Evolutionary conservation across 2,113 vertebrate species (phyloP), one percentile per base, ranked within the genome.

Genomic region (Pagrus major): DNA sequence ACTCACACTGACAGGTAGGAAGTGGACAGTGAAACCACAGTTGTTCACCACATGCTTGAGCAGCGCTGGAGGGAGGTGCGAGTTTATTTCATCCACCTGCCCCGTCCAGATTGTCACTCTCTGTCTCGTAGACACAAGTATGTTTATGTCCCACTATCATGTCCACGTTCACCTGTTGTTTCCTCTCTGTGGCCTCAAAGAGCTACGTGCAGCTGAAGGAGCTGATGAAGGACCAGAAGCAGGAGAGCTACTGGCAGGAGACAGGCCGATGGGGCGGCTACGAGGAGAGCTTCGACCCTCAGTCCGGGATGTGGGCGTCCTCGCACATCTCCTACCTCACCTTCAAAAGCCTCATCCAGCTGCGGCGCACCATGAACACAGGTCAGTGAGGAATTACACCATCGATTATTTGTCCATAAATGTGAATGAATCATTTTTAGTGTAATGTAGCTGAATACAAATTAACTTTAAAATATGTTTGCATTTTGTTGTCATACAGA

Each of bases 301-400:
- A 94, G 80, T 67, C 86, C 0, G 96, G 96, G 4, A 59, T 91
- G 42, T 98, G 97, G 98, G 92, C 92, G 0, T 90, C 93, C 61
- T 95, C 96, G 0, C 96, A 96, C 6, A 87, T 98, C 79, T 95
- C 97, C 75, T 96, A 96, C 88, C 95, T 98, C 84, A 97, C 95
- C 83, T 98, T 98, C 93, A 96, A 92, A 92, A 97, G 97, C 89
- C 96, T 99, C 44, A 88, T 97, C 78, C 94, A 97, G 59, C 91
- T 97, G 33, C 93, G 88, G 21, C 91, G 59, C 71, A 90, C 92
- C 88, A 91, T 99, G 70, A 86, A 61, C 87, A 97, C 93, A 81
- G 97, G 98, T 99, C 31, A 88, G 87, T 35, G 47, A 61, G 23
- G 21, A 47, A n/a, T n/a, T n/a, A n/a, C n/a, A n/a, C n/a, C n/a